phyloP scores from a whole-genome alignment of 1,140 invertebrate genomes.

The Ridgeia piscesae region DNA sequence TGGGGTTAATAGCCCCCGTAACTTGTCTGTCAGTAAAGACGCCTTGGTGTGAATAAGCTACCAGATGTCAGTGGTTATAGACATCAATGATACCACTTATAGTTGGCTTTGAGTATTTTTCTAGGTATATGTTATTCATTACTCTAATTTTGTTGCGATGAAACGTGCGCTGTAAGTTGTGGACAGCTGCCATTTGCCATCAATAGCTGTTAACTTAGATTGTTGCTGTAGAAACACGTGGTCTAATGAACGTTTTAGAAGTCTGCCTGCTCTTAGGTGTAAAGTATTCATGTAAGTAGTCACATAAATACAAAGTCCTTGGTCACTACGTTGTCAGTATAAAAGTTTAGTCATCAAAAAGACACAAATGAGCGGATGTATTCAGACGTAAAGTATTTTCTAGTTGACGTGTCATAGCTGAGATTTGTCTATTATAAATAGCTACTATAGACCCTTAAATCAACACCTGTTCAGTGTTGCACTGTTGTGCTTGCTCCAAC shows the following conservation, averaged over 20 bases:
- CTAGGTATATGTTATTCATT: not conserved
- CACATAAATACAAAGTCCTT: too few relatives aligned
- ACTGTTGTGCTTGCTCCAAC: too few relatives aligned
- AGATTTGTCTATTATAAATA: too few relatives aligned
- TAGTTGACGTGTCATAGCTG: too few relatives aligned
- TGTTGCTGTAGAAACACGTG: not conserved
- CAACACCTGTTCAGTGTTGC: too few relatives aligned
- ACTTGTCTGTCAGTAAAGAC: not conserved
- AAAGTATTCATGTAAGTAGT: too few relatives aligned
- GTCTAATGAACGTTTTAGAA: not conserved
- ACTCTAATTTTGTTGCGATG: not conserved
- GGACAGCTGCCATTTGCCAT: not conserved
- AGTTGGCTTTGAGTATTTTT: not conserved
- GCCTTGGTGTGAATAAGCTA: not conserved
- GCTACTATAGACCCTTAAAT: too few relatives aligned
- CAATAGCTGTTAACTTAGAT: not conserved
- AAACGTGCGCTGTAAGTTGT: not conserved
- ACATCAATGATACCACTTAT: not conserved
- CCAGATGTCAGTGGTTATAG: not conserved
- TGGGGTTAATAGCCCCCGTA: not conserved
- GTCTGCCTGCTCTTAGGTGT: not conserved
- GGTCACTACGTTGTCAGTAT: too few relatives aligned
- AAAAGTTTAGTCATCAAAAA: too few relatives aligned
- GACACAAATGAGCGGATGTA: too few relatives aligned
- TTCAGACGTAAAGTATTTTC: too few relatives aligned